Conservation (phyloP, 2,888 invertebrate genomes). For the Conchocele bisecta region DNA sequence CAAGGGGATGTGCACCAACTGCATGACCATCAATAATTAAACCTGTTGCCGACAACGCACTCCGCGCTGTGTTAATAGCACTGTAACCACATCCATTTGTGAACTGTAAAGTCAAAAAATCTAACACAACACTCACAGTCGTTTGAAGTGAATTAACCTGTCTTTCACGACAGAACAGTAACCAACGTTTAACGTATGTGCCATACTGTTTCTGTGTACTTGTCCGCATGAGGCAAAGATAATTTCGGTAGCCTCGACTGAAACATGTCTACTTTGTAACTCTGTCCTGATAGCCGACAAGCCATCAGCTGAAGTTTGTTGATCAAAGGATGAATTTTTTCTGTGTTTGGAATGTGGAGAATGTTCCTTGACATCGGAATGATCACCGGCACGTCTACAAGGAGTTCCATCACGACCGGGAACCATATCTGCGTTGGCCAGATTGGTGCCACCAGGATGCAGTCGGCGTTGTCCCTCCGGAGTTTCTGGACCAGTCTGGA, state of each 20-base stretch:
- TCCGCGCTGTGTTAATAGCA: neutral
- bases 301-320: slow-evolving; percentile 12
- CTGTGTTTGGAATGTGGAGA: slow-evolving; percentile 8
- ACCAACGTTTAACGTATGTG: slow-evolving; percentile 19
- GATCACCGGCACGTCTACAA: slow-evolving; percentile 3
- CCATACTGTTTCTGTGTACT: slow-evolving; percentile 33
- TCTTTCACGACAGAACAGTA: slow-evolving; percentile 18
- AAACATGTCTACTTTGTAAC: neutral
- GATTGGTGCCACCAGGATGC: slow-evolving; percentile 14
- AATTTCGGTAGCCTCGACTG: slow-evolving; percentile 7
- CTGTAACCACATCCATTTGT: neutral
- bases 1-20: neutral
- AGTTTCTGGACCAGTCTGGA: slow-evolving; percentile 15
- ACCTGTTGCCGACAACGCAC: neutral
- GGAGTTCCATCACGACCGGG: slow-evolving; percentile 10
- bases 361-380: neutral
- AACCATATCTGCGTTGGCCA: slow-evolving; percentile 34
- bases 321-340: slow-evolving; percentile 13
- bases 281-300: slow-evolving; percentile 22
- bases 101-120: slow-evolving; percentile 11
- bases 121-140: slow-evolving; percentile 8
- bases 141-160: neutral
- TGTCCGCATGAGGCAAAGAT: slow-evolving; percentile 22
- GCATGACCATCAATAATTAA: neutral
- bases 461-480: slow-evolving; percentile 5